These are phyloP conservation scores for Amitus sp. DNA, from an alignment of 2,888 invertebrate species.

Conservation along the genomic window DNA sequence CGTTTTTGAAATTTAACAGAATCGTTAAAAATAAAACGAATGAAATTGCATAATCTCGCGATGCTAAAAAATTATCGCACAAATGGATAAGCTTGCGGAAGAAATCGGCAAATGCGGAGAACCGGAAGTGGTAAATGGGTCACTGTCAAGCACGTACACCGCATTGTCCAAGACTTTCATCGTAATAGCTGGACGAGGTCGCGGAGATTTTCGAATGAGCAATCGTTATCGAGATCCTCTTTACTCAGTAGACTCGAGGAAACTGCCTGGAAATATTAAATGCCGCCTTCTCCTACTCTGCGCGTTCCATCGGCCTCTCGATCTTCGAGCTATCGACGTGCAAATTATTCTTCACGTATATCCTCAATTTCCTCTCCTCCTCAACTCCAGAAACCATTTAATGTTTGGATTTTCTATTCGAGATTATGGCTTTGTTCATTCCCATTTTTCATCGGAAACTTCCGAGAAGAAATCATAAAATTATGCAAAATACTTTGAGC, in stretches of 20 bases:
- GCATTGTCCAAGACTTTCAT: conserved; percentile 51
- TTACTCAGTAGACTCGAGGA: conserved; percentile 35
- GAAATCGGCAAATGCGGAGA: conserved; percentile 26
- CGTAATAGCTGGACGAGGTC: background rate
- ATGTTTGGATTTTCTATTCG: too few species aligned
- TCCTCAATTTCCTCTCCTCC: conserved; percentile 30
- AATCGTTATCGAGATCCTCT: conserved; percentile 23
- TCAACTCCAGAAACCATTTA: background rate
- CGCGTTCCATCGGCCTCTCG: conserved; percentile 39
- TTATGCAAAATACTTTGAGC: too few species aligned
- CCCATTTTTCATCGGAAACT: too few species aligned
- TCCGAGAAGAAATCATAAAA: too few species aligned
- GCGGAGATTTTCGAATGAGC: background rate
- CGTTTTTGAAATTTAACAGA: background rate
- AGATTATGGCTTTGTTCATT: too few species aligned
- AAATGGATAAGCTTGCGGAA: conserved; percentile 15
- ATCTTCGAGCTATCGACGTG: conserved; percentile 40
- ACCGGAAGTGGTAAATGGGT: conserved; percentile 54
- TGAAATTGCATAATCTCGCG: background rate
- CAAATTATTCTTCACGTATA: conserved; percentile 35
- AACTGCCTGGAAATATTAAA: conserved; percentile 37
- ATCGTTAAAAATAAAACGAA: background rate
- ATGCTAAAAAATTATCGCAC: background rate
- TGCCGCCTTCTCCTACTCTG: conserved; percentile 40
- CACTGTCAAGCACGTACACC: conserved; percentile 50